phyloP scores from a whole-genome alignment of 2,797 vertebrate genomes.

The Sternarchorhynchus goeldii region DNA sequence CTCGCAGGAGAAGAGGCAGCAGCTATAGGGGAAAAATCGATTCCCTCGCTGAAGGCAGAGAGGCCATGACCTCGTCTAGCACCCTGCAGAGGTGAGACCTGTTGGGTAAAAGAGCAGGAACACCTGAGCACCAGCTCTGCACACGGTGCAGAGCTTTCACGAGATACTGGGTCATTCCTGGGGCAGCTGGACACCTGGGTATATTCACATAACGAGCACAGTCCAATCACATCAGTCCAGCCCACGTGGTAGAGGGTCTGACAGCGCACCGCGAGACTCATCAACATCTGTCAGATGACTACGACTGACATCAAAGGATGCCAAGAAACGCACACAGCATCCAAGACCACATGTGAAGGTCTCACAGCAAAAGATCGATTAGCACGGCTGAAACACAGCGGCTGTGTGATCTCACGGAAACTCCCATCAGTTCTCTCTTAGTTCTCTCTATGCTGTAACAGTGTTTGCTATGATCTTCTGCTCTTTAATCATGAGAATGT shows the following conservation, averaged over 20 bases:
- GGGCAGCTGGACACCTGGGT: not conserved
- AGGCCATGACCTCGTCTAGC: not conserved
- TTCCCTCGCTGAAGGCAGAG: not conserved
- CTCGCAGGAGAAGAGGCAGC: not conserved
- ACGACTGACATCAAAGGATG: not conserved
- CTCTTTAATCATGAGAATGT: constrained; percentile 38
- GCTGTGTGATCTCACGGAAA: constrained; percentile 14
- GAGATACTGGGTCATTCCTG: not conserved
- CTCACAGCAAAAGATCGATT: constrained; percentile 32
- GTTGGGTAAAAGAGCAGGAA: not conserved
- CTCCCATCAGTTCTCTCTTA: constrained; percentile 20
- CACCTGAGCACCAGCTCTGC: not conserved
- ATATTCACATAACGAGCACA: not conserved
- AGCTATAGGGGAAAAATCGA: not conserved
- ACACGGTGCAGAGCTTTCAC: not conserved
- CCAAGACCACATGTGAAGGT: not conserved
- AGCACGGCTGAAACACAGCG: not conserved
- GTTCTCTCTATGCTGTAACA: constrained; percentile 28
- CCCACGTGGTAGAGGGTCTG: too few relatives aligned
- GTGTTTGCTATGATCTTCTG: constrained; percentile 19
- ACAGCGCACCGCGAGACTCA: too few relatives aligned
- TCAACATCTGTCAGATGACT: too few relatives aligned
- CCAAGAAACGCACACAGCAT: not conserved
- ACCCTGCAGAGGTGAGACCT: not conserved
- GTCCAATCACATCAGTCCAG: not conserved